Conservation (phyloP, 1,140 invertebrate genomes). For the Meloidogyne chitwoodi region DNA sequence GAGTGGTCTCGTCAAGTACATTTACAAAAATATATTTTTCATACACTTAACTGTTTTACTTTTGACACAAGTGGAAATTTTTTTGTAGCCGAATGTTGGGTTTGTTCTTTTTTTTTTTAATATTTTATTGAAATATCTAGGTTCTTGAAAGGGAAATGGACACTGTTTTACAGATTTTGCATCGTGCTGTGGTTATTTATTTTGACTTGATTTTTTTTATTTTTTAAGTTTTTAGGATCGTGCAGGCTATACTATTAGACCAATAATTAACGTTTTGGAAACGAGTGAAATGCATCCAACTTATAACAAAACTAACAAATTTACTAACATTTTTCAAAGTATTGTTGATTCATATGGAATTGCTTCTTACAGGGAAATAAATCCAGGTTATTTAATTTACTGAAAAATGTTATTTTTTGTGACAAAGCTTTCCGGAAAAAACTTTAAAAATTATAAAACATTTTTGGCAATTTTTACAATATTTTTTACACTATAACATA, state of each 20-base stretch:
- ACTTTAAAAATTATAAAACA: too few relatives aligned
- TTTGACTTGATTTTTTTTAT: not conserved
- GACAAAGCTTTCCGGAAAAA: too few relatives aligned
- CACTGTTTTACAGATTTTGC: constrained; percentile 79
- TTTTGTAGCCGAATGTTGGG: constrained; percentile 97
- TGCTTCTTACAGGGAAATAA: constrained; percentile 63
- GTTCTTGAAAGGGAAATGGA: constrained; percentile 80
- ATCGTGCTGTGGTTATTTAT: constrained; percentile 76
- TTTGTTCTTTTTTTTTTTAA: constrained; percentile 60
- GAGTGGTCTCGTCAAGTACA: constrained; percentile 82
- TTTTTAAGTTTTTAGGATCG: constrained; percentile 52
- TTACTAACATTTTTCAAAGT: constrained; percentile 64
- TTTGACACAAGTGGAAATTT: constrained; percentile 77
- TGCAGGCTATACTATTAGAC: constrained; percentile 62
- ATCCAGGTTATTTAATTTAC: constrained; percentile 58
- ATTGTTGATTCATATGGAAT: constrained; percentile 66
- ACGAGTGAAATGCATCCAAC: constrained; percentile 62
- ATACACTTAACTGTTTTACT: constrained; percentile 73
- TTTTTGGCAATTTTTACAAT: not conserved
- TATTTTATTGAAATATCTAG: not conserved
- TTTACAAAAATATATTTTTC: constrained; percentile 71
- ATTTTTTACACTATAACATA: not conserved
- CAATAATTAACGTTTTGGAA: constrained; percentile 63
- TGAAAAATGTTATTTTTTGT: too few relatives aligned
- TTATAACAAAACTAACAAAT: constrained; percentile 65